Evolutionary conservation across 2,113 vertebrate genomes (phyloP), one percentile per base, ranked within the genome.

Genomic region (Muscicapa adusta): DNA sequence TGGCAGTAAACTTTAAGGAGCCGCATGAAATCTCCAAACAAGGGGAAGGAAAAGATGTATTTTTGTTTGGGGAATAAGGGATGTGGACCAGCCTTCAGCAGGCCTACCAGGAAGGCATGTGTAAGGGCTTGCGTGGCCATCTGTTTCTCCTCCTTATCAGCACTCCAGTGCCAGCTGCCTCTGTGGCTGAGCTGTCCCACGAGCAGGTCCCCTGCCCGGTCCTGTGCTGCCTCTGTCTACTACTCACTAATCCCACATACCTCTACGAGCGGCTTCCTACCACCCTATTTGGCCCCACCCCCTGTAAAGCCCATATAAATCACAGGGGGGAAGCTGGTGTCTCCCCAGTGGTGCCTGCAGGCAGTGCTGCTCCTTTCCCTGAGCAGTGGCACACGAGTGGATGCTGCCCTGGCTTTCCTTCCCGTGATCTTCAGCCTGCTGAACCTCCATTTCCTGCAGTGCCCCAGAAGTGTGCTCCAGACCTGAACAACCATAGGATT

Each of bases 91-190:
- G 90, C 85, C 88, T 95, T 84, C 95, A 95, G 94, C 94, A 95
- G 89, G 91, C 84, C 94, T 92, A 94, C 84, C 87, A 94, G 90
- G 78, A 96, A 96, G 95, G 90, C 82, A 53, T 91, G 81, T 94
- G 92, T 95, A 95, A 93, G 95, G 95, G 88, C 82, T 96, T 85
- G 74, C 31, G 5, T 65, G 90, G 78, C 96, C 96, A 96, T 95
- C 93, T 96, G 96, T 91, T 93, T 96, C 92, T 95, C 81, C 93
- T 96, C 90, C 88, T 91, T 95, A 96, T 95, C 82, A 91, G 85
- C 11, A 2, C 90, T 95, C 74, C 4, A 0, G 71, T 96, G 93
- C 95, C 95, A 96, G 93, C 95, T 93, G 95, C 95, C 90, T 96
- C 85, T 94, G 90, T 9, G 89, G 93, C 93, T 92, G 76, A 92